Evolutionary conservation across 2,113 vertebrate species (phyloP), one percentile per base, ranked within the genome.

Genomic region (Arenaria interpres): DNA sequence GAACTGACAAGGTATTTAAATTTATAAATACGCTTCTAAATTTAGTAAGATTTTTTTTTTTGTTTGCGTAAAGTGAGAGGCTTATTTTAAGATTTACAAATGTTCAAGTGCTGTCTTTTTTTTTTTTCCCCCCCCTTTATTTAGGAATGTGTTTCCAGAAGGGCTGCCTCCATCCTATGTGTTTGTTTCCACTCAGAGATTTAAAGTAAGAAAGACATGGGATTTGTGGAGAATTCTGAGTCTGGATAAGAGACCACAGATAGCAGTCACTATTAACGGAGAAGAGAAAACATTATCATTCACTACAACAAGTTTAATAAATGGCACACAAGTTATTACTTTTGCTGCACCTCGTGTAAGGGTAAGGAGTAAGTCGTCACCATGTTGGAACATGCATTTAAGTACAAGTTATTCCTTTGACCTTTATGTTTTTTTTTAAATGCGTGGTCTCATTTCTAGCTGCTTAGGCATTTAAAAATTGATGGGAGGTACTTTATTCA

Each of bases 141-240:
- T 64, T 84, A 99, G 99, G 96, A 97, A 97, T 86, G 98, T 99
- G 85, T 99, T 99, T 94, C 99, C 99, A 77, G 99, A 99, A 97
- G 99, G 99, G 45, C 98, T 99, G 68, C 99, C 99, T 85, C 99
- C 99, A 66, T 99, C 99, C 8, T 99, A 99, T 83, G 99, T 99
- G 24, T 99, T 99, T 96, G 99, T 99, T 90, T 99, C 99, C 84
- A 99, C 99, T 8, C 97, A 99, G 97, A 99, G 99, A 95, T 99
- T 99, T 98, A 99, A 99, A 96, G 99, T 98, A 10, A 98, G 97
- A 68, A 99, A 99, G 96, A 98, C 98, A 4, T 99, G 99, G 99
- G 99, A 99, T 96, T 97, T 99, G 77, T 99, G 99, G 99, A 98
- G 99, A 95, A 98, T 99, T 96, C 97, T 99, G 97, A 99, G 99